Conservation (phyloP, 2,888 invertebrate species). For the Oscheius myriophilus region DNA sequence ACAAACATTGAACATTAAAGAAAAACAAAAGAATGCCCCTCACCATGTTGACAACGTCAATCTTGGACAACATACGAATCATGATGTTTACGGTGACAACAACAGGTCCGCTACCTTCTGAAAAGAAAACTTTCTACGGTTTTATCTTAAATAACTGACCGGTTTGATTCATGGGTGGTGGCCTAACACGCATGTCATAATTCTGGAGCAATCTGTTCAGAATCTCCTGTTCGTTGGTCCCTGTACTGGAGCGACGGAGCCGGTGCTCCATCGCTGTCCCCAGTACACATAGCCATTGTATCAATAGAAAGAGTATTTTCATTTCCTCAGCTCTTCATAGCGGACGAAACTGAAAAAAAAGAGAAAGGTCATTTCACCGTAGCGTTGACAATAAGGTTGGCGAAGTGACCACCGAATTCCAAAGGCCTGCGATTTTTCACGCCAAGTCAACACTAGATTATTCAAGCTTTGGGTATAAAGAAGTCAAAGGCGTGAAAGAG, state of each 20-base stretch:
- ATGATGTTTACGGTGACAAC: slow-evolving; percentile 96
- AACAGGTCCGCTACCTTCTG: slow-evolving; percentile 81
- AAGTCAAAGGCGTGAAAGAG: not conserved
- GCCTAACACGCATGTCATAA: slow-evolving; percentile 66
- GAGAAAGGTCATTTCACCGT: too few relatives aligned
- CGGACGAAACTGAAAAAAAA: too few relatives aligned
- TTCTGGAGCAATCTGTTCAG: slow-evolving; percentile 58
- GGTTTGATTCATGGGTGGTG: slow-evolving; percentile 59
- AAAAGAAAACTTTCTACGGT: not conserved
- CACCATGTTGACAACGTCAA: slow-evolving; percentile 99
- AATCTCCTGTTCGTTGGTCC: slow-evolving; percentile 55
- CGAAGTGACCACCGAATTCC: too few relatives aligned
- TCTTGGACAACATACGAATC: slow-evolving; percentile 95
- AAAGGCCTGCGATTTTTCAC: too few relatives aligned
- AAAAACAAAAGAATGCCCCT: slow-evolving; percentile 73
- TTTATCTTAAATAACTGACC: slow-evolving; percentile 28
- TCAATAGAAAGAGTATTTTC: not conserved
- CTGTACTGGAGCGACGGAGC: slow-evolving; percentile 1
- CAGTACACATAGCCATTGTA: too few relatives aligned
- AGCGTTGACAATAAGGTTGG: too few relatives aligned
- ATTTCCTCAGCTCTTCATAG: too few relatives aligned
- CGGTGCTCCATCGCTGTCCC: slow-evolving; percentile 6
- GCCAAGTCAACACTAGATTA: too few relatives aligned
- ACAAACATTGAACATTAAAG: not conserved
- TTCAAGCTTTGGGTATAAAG: too few relatives aligned